phyloP scores from a whole-genome alignment of 2,797 vertebrate genomes.

The Chelon labrosus region DNA sequence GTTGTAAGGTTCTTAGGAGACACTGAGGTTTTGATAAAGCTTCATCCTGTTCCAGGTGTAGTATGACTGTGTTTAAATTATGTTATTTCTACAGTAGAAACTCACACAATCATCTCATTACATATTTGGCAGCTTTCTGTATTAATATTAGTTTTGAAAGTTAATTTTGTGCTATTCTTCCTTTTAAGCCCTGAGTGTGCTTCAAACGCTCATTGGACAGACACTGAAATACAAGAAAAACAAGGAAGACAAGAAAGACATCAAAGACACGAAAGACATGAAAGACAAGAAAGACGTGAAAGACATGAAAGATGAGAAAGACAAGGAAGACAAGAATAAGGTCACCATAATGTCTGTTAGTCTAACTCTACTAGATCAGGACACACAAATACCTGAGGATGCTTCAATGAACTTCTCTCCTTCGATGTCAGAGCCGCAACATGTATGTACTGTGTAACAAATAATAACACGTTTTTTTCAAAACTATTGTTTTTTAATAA shows the following conservation, averaged over 20 bases:
- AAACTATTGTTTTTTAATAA: background rate
- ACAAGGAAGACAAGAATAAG: rapidly evolving
- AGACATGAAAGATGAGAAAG: too few relatives aligned
- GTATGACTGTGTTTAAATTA: slow-evolving; percentile 1
- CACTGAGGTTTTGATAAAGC: background rate
- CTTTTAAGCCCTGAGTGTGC: background rate
- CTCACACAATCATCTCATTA: rapidly evolving
- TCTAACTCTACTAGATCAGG: rapidly evolving
- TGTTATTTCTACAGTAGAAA: background rate
- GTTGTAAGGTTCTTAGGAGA: rapidly evolving
- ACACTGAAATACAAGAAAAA: background rate
- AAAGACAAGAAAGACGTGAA: too few relatives aligned
- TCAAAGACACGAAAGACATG: too few relatives aligned
- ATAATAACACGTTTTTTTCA: background rate
- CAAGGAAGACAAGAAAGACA: too few relatives aligned
- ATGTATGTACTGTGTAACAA: slow-evolving; percentile 44
- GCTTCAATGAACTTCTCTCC: background rate
- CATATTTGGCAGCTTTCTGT: background rate
- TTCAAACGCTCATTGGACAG: background rate
- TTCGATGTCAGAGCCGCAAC: background rate
- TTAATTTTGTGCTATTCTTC: background rate
- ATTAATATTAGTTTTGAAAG: background rate
- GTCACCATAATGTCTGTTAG: slow-evolving; percentile 9
- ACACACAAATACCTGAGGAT: background rate
- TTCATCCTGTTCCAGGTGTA: slow-evolving; percentile 53